Conservation (phyloP, 2,113 vertebrate species). For the Cephalophus harveyi region DNA sequence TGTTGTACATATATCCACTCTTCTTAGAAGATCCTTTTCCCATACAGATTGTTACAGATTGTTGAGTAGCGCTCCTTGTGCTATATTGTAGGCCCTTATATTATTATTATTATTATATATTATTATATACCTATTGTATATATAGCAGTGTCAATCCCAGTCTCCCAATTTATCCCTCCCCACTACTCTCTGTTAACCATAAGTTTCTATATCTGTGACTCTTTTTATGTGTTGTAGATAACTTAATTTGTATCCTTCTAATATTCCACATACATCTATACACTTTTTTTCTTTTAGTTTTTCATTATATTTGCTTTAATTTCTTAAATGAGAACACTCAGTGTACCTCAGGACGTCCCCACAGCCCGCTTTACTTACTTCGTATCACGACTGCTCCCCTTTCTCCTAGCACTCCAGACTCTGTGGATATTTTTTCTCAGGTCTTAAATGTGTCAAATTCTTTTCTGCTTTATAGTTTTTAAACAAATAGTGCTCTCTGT, state of each 20-base stretch:
- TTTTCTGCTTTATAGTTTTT: background rate
- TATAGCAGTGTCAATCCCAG: background rate
- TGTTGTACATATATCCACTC: background rate
- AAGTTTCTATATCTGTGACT: background rate
- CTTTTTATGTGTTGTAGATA: background rate
- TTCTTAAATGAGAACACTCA: background rate
- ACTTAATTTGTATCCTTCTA: background rate
- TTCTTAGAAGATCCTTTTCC: background rate
- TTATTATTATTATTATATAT: background rate
- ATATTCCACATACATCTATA: background rate
- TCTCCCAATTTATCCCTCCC: background rate
- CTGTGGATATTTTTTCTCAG: background rate
- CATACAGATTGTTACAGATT: background rate
- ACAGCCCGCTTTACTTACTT: background rate
- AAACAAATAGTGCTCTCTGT: background rate
- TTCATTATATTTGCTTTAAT: background rate
- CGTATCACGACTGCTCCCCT: rapidly evolving
- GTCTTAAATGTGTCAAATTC: background rate
- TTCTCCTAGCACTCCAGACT: background rate
- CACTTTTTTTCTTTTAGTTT: background rate
- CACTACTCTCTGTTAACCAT: rapidly evolving
- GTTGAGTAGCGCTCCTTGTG: background rate
- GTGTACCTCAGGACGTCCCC: rapidly evolving
- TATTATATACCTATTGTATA: background rate
- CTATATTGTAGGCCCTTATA: background rate